Conservation (phyloP, 2,797 vertebrate species). For the Coccyzus lansbergi region DNA sequence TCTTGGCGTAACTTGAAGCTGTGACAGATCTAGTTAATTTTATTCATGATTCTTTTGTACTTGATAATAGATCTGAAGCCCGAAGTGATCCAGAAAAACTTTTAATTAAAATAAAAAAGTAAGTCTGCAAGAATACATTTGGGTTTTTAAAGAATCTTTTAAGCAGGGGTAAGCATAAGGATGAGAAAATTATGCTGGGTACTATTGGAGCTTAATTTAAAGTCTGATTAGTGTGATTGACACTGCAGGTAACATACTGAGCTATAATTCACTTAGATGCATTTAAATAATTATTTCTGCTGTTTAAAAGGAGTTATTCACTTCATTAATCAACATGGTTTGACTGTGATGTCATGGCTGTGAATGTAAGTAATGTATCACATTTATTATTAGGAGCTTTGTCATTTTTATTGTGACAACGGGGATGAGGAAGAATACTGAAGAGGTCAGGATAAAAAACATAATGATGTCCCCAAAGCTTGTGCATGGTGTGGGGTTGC, state of each 20-base stretch:
- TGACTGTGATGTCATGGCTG: not conserved
- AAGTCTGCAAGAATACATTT: too few species aligned
- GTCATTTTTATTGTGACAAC: not conserved
- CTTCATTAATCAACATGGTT: not conserved
- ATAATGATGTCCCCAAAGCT: not conserved
- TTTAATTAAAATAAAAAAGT: not conserved
- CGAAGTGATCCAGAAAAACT: not conserved
- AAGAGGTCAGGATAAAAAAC: not conserved
- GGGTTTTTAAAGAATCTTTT: not conserved
- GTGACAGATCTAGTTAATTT: not conserved
- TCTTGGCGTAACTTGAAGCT: not conserved
- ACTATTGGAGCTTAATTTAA: not conserved
- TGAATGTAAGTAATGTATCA: not conserved
- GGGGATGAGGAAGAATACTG: not conserved
- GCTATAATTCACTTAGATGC: conserved; percentile 1
- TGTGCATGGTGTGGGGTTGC: not conserved
- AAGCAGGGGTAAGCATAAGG: not conserved
- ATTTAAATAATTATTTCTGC: conserved; percentile 12
- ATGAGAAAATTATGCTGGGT: not conserved
- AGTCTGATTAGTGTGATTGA: not conserved
- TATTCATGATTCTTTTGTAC: not conserved
- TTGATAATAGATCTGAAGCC: not conserved
- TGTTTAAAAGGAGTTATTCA: not conserved
- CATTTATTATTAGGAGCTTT: not conserved
- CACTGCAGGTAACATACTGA: not conserved